Evolutionary conservation across 1,140 invertebrate species (phyloP), one percentile per base, ranked within the genome.

Genomic region (Cylas formicarius): DNA sequence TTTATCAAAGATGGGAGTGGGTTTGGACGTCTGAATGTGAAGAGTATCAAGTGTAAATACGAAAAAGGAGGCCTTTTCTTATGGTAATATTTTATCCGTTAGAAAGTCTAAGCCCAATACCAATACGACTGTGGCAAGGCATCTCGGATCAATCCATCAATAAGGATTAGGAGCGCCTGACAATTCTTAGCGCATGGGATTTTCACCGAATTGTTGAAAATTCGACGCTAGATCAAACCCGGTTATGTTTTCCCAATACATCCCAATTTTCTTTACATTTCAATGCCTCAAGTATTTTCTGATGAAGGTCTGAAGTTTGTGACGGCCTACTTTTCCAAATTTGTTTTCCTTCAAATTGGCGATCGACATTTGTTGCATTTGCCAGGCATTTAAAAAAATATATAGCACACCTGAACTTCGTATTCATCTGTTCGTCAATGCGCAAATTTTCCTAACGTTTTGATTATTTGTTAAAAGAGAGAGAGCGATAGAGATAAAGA

Each of bases 141-240:
- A 17, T 27, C 22, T 39, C 16, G 18, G 34, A 8, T 18, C 41
- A 32, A 44, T 44, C 41, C 41, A 44, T 44, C 41, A 44, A 44
- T 44, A 35, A 35, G 41, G 41, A 44, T 44, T 44, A 44, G 29
- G 41, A 29, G 21, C 33, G 13, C 11, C 41, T 24, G 41, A 35
- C 29, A 22, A 44, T 44, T 44, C 41, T 44, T 44, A 34, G 41
- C 29, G 28, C 24, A n/a, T 28, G 19, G 41, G 41, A 44, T 21
- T 44, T 44, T 44, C 33, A 44, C 29, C 35, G 41, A 32, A 44
- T 44, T 44, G 33, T 34, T 26, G 24, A n/a, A 26, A 26, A 26
- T 26, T n/a, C 8, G n/a, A 26, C 8, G 24, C 24, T 8, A 26
- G 24, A 26, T 26, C 29, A 17, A 31, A 31, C 11, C 29, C 7